phyloP scores from a whole-genome alignment of 2,113 vertebrate genomes.

The Sminthopsis crassicaudata region DNA sequence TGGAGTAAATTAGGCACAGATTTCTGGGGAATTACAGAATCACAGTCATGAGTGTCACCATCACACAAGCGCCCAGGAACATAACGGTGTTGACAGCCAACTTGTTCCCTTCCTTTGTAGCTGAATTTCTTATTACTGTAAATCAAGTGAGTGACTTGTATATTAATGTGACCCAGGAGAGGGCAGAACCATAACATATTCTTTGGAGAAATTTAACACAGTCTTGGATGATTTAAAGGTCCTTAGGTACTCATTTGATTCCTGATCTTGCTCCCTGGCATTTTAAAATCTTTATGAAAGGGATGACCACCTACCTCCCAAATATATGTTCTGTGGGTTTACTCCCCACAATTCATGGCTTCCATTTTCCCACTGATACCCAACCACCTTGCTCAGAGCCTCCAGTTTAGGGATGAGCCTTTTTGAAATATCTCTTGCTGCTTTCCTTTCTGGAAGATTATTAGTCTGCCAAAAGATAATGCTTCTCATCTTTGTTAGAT shows the following conservation, averaged over 20 bases:
- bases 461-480: slow-evolving; percentile 31
- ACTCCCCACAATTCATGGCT: not conserved
- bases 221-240: slow-evolving; percentile 29
- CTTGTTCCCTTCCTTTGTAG: slow-evolving; percentile 14
- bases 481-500: slow-evolving; percentile 23
- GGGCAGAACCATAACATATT: slow-evolving; percentile 43
- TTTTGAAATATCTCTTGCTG: slow-evolving; percentile 35
- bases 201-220: slow-evolving; percentile 38
- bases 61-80: not conserved
- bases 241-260: not conserved
- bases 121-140: slow-evolving; percentile 33
- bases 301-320: slow-evolving; percentile 14
- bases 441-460: not conserved
- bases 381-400: not conserved
- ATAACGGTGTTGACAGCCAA: slow-evolving; percentile 22
- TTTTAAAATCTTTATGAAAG: slow-evolving; percentile 7
- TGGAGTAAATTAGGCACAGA: slow-evolving; percentile 24
- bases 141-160: slow-evolving; percentile 20
- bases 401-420: not conserved
- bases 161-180: slow-evolving; percentile 44
- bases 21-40: slow-evolving; percentile 21
- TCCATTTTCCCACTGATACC: slow-evolving; percentile 12
- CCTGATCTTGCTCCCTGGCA: not conserved
- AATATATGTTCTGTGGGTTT: not conserved
- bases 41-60: not conserved